These are phyloP conservation scores for Sisyra nigra DNA, from an alignment of 2,888 invertebrate species.

Conservation along the genomic window DNA sequence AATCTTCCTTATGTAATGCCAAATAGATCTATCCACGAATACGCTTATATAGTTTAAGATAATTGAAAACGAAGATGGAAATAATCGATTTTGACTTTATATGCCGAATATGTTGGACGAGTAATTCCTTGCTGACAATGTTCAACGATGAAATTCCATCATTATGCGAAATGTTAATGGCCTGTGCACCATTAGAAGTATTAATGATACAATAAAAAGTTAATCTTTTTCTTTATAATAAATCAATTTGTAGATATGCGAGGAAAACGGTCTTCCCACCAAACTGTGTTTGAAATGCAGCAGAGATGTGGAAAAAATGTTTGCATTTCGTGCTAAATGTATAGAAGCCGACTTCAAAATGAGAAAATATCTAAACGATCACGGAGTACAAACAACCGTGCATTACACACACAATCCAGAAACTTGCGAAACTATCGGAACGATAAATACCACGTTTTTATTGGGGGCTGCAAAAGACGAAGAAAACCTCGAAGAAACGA, in stretches of 20 bases:
- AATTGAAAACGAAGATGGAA: slow-evolving; percentile 3
- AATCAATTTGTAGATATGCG: slow-evolving; percentile 4
- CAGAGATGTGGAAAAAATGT: slow-evolving; percentile 2
- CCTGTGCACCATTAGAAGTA: slow-evolving; percentile 8
- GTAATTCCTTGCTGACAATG: slow-evolving; percentile 1
- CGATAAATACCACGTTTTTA: slow-evolving; percentile 4
- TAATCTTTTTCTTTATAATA: background rate
- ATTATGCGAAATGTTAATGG: slow-evolving; percentile 8
- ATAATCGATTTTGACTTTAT: slow-evolving; percentile 6
- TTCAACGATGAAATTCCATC: slow-evolving; percentile 9
- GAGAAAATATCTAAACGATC: slow-evolving; percentile 4
- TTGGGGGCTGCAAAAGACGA: background rate
- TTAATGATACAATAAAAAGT: too few species aligned
- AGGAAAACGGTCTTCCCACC: slow-evolving; percentile 8
- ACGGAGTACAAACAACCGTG: slow-evolving; percentile 6
- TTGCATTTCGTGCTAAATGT: slow-evolving; percentile 7
- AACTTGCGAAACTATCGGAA: slow-evolving; percentile 8
- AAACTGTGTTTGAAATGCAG: slow-evolving; percentile 7
- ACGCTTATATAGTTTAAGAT: too few species aligned
- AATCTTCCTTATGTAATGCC: too few species aligned
- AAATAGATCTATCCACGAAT: too few species aligned
- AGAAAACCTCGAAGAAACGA: background rate
- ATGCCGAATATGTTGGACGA: slow-evolving; percentile 7
- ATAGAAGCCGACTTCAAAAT: slow-evolving; percentile 6
- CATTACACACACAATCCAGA: slow-evolving; percentile 1